Base-by-base conservation (phyloP, 2,797 vertebrate genomes). In the Syndactyla subalaris region DNA sequence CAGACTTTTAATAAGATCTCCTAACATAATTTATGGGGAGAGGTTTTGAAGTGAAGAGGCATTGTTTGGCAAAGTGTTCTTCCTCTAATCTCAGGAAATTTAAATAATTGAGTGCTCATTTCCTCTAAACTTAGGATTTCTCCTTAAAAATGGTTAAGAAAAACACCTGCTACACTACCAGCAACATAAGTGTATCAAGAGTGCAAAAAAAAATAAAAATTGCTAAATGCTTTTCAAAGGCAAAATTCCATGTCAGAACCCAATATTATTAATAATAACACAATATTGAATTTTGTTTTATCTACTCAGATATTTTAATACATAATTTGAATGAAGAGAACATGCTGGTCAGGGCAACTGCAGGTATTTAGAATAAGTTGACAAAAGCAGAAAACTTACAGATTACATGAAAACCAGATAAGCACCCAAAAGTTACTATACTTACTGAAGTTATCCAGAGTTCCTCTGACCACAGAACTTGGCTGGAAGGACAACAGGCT, bases 21-120 rank as follows among this genome's bases (percentile, higher is more conserved):
- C 97, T 97, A 92, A 92, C 96, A 97, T 98, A 98, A 99, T 99
- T 99, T 99, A 99, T 98, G 98, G 97, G 97, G 98, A 98, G 97
- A 98, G 98, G 98, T 98, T 98, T 98, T 98, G 98, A 99, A 98
- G 98, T 98, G 98, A 98, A 99, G 98, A 98, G 98, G 98, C 98
- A 99, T 99, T 99, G 98, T 99, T 98, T 99, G 99, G 98, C 98
- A 99, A 98, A 98, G 98, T 98, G 98, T 98, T 98, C 98, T 98
- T 98, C 97, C 96, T 98, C 97, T 99, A 99, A 98, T 98, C 98
- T 98, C 96, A 95, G 98, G 98, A 98, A 98, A 98, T 98, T 98
- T 98, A 98, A 98, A 98, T 98, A 98, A 97, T 98, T 98, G 96
- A 97, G 94, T 72, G 88, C 94, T 98, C 97, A 98, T 98, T 98